phyloP scores from a whole-genome alignment of 1,140 invertebrate genomes.

The Euborellia annulipes region DNA sequence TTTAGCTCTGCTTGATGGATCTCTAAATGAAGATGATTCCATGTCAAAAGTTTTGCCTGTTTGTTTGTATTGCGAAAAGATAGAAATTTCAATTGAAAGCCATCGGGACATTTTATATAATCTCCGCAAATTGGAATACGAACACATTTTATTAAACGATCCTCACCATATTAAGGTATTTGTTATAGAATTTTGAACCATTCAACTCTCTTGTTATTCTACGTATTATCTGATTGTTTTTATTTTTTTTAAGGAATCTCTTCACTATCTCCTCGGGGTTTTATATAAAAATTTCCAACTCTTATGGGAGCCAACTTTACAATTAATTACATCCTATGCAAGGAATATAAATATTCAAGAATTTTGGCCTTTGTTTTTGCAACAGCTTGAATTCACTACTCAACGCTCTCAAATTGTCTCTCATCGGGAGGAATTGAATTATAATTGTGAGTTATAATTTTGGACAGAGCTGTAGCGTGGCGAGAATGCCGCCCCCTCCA shows the following conservation, averaged over 20 bases:
- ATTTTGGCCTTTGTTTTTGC: conserved; percentile 65
- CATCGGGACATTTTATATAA: conserved; percentile 60
- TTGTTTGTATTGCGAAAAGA: conserved; percentile 51
- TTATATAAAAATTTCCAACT: conserved; percentile 77
- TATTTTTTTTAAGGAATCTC: conserved; percentile 35
- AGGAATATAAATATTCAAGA: conserved; percentile 38
- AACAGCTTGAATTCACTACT: conserved; percentile 33
- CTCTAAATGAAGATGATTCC: conserved; percentile 18
- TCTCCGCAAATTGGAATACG: conserved; percentile 47
- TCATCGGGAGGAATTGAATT: no score
- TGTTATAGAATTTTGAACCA: neutral
- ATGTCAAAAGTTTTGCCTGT: conserved; percentile 36
- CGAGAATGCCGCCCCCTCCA: conserved; percentile 5
- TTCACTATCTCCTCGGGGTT: conserved; percentile 64
- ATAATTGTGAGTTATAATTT: no score
- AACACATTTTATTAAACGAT: no score
- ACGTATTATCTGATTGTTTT: no score
- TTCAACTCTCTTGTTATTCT: conserved; percentile 8
- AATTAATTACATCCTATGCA: conserved; percentile 57
- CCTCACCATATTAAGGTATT: no score
- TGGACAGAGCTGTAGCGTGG: no score
- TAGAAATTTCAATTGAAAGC: conserved; percentile 45
- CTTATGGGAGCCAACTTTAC: conserved; percentile 67
- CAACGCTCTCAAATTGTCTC: no score
- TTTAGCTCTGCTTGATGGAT: conserved; percentile 46